phyloP scores from a whole-genome alignment of 2,797 vertebrate genomes.

The Acanthurus leucopareius region DNA sequence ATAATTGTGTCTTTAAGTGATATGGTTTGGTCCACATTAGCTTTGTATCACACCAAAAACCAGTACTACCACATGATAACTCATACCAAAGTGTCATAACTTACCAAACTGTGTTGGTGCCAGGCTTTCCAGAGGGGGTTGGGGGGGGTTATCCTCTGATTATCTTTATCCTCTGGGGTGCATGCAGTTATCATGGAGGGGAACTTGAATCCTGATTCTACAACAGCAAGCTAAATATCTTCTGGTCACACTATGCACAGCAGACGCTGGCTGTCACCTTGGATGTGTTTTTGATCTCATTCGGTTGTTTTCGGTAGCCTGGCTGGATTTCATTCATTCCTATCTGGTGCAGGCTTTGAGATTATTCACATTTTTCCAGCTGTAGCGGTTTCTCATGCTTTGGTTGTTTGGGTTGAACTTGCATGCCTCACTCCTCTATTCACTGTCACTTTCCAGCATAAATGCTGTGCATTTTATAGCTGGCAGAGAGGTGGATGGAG shows the following conservation, averaged over 20 bases:
- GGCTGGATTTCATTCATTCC: background rate
- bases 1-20: too few species aligned
- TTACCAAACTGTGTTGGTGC: too few species aligned
- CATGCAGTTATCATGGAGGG: background rate
- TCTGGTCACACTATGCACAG: background rate
- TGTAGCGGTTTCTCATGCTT: background rate
- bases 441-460: constrained; percentile 57
- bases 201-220: background rate
- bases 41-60: too few species aligned
- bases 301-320: too few species aligned
- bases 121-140: too few species aligned
- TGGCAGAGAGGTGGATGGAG: background rate
- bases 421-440: constrained; percentile 5
- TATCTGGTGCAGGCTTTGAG: background rate
- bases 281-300: background rate
- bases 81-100: too few species aligned
- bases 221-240: background rate
- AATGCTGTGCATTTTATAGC: constrained; percentile 63
- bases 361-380: background rate
- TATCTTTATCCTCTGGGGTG: background rate
- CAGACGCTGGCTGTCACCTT: background rate
- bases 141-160: background rate
- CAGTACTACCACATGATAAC: too few species aligned
- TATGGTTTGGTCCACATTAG: background rate
- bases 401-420: background rate